These are phyloP conservation scores for Myotis planiceps DNA, from an alignment of 2,797 vertebrate genomes.

Conservation along the genomic window DNA sequence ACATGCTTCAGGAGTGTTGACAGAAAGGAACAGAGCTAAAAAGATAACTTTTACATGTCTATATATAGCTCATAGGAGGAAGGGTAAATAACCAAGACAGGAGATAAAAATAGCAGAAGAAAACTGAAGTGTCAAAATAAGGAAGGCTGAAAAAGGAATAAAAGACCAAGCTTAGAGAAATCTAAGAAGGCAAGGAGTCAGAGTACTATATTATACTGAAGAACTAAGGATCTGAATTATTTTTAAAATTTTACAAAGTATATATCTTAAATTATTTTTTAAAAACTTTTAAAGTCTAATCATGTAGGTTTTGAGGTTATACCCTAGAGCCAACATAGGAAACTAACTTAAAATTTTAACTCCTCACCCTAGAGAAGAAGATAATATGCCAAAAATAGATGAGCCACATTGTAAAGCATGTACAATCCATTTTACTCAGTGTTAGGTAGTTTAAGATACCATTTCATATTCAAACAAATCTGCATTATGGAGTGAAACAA, in stretches of 20 bases:
- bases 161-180: not conserved
- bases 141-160: not conserved
- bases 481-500: not conserved
- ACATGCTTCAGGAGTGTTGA: not conserved
- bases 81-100: not conserved
- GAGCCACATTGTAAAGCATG: not conserved
- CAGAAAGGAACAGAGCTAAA: not conserved
- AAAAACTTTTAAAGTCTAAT: not conserved
- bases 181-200: not conserved
- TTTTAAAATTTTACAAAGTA: slow-evolving; percentile 22
- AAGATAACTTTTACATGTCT: not conserved
- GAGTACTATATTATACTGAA: not conserved
- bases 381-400: not conserved
- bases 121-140: not conserved
- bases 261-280: not conserved
- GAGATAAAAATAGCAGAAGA: not conserved
- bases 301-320: not conserved
- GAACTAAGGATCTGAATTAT: not conserved
- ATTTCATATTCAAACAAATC: not conserved
- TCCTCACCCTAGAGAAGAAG: not conserved
- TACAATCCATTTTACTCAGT: not conserved
- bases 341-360: not conserved
- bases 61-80: not conserved
- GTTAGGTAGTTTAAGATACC: not conserved
- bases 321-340: not conserved